Evolutionary conservation across 2,888 invertebrate genomes (phyloP).

Genomic region (Creontiades dilutus): DNA sequence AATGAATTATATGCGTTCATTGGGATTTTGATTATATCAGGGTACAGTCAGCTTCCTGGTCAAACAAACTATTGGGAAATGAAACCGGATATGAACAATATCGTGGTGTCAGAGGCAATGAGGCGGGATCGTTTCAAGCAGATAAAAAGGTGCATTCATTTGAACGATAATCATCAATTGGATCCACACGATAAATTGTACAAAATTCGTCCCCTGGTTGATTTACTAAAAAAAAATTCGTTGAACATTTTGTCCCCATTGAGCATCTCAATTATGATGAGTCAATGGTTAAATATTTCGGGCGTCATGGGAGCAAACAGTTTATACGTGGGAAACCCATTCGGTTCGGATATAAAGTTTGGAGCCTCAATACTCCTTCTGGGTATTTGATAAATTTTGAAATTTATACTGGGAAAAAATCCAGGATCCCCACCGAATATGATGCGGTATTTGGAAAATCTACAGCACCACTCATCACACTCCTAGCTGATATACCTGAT

Average conservation of each 20-base stretch:
- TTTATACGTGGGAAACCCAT: too few species aligned
- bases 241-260: constrained; percentile 24
- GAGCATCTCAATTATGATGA: constrained; percentile 27
- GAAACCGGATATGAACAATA: too few species aligned
- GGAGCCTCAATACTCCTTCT: too few species aligned
- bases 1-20: background rate
- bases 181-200: background rate
- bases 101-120: too few species aligned
- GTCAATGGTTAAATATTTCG: constrained; percentile 5
- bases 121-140: too few species aligned
- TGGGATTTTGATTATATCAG: constrained; percentile 3
- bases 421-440: background rate
- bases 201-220: constrained; percentile 5
- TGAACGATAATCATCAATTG: constrained; percentile 2
- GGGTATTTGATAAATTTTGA: too few species aligned
- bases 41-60: background rate
- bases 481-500: too few species aligned
- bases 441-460: too few species aligned
- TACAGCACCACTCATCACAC: too few species aligned
- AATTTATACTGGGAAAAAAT: background rate
- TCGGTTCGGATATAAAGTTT: too few species aligned
- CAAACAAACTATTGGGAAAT: too few species aligned
- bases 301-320: too few species aligned
- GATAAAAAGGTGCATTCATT: constrained; percentile 15
- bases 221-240: background rate